phyloP scores from a whole-genome alignment of 92 coral and sea anemone species.

The Epizoanthus stellaris region DNA sequence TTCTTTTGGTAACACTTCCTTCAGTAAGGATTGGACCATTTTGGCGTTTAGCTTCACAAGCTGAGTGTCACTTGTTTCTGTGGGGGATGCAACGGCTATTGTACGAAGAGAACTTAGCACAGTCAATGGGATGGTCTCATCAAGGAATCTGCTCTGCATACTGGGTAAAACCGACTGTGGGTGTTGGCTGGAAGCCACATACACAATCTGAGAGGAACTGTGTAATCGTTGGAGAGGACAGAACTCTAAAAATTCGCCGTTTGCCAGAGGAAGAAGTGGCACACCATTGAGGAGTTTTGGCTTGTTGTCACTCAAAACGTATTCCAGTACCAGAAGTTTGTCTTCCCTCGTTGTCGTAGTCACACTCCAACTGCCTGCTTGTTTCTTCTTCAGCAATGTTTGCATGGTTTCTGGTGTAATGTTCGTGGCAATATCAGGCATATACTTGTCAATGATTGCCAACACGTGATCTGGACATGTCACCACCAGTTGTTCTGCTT shows the following conservation, averaged over 20 bases:
- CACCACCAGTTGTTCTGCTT: background rate
- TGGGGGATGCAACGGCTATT: constrained; percentile 18
- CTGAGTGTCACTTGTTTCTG: constrained; percentile 12
- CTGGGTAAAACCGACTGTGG: constrained; percentile 47
- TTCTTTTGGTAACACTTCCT: constrained; percentile 32
- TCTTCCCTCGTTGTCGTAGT: constrained; percentile 20
- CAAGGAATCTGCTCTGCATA: constrained; percentile 49
- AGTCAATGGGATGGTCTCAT: constrained; percentile 27
- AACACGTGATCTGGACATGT: constrained; percentile 48
- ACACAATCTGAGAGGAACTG: constrained; percentile 24
- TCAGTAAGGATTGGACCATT: constrained; percentile 9
- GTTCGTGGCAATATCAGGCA: background rate
- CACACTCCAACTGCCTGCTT: background rate
- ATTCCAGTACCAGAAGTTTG: constrained; percentile 44
- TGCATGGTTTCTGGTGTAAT: constrained; percentile 12
- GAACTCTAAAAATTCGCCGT: constrained; percentile 31
- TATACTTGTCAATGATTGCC: constrained; percentile 25
- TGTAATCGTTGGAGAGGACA: constrained; percentile 10
- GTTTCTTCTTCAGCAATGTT: background rate
- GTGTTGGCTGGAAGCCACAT: constrained; percentile 43
- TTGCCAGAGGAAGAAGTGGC: constrained; percentile 64
- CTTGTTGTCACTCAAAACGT: constrained; percentile 40
- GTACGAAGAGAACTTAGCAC: constrained; percentile 30
- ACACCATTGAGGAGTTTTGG: constrained; percentile 23
- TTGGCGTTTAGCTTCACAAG: constrained; percentile 38